Evolutionary conservation across 2,888 invertebrate species (phyloP), one percentile per base, ranked within the genome.

Genomic region (Malacosoma neustria): DNA sequence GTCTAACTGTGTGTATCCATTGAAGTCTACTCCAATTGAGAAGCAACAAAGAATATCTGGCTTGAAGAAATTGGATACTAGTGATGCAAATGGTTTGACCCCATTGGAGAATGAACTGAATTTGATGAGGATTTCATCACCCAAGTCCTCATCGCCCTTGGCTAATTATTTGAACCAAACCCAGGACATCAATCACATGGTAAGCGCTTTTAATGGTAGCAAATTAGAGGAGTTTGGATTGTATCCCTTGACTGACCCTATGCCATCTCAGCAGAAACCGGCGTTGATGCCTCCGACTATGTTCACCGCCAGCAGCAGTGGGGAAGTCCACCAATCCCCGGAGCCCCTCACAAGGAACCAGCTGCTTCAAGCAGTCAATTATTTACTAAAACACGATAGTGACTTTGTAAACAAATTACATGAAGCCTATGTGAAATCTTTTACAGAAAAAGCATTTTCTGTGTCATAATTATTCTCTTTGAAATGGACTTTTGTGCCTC

Each of bases 361-460:
- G 71, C 87, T 97, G 42, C 90, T 94, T 29, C 96, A 97, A 81
- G 96, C 97, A 14, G 91, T 97, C 62, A 91, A 92, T 56, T 93
- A 96, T 80, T 87, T 97, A 40, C 86, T 97, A 40, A 93, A 94
- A 81, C 93, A 93, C 74, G 96, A 97, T 72, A 89, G 92, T 22
- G 93, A 94, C 51, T 97, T 97, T 81, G 90, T 96, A 29, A 92
- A 91, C 62, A 95, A 94, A 73, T 86, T 97, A 45, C 96, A 97
- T 66, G 95, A 97, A 79, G 97, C 95, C 37, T 97, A 97, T 69
- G 92, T 96, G 11, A 94, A 95, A 77, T 93, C 94, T 22, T 92
- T 94, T 61, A 89, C 92, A 63, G 92, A 93, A 63, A 85, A 85
- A 61, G 65, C 81, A 38, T 84, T 76, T 55, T 84, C 84, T 40